These are phyloP conservation scores for Cephus rjabovi DNA, from an alignment of 2,888 invertebrate genomes.

Conservation along the genomic window DNA sequence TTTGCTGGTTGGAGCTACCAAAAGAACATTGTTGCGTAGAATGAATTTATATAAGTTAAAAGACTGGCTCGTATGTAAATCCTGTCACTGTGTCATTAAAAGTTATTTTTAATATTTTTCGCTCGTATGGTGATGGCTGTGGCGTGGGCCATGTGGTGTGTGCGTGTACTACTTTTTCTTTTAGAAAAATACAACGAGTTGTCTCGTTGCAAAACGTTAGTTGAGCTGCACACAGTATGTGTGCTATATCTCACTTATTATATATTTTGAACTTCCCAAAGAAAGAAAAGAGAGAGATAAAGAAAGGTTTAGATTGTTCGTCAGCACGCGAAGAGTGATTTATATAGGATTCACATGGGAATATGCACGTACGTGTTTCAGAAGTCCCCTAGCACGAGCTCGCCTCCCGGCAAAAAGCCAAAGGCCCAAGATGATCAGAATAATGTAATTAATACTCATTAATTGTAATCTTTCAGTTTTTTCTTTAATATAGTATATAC, in stretches of 20 bases:
- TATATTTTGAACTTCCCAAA: background rate
- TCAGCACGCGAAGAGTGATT: conserved; percentile 24
- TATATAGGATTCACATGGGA: conserved; percentile 50
- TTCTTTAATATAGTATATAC: conserved; percentile 24
- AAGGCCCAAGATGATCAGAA: conserved; percentile 64
- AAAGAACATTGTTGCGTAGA: background rate
- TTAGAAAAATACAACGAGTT: background rate
- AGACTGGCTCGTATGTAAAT: background rate
- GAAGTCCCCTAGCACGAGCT: conserved; percentile 65
- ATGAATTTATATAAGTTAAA: background rate
- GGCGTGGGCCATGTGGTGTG: background rate
- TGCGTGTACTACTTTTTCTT: background rate
- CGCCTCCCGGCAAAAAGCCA: conserved; percentile 64
- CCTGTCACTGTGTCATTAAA: background rate
- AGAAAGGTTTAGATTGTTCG: conserved; percentile 8
- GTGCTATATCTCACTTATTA: background rate
- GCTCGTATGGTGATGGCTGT: background rate
- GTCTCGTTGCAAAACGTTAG: background rate
- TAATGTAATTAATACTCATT: conserved; percentile 65
- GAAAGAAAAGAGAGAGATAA: conserved; percentile 10
- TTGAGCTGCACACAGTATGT: background rate
- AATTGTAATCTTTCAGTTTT: conserved; percentile 59
- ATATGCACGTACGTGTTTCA: conserved; percentile 64
- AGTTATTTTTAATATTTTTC: background rate
- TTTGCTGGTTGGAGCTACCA: background rate